phyloP scores from a whole-genome alignment of 2,113 vertebrate genomes.

The Physeter macrocephalus region DNA sequence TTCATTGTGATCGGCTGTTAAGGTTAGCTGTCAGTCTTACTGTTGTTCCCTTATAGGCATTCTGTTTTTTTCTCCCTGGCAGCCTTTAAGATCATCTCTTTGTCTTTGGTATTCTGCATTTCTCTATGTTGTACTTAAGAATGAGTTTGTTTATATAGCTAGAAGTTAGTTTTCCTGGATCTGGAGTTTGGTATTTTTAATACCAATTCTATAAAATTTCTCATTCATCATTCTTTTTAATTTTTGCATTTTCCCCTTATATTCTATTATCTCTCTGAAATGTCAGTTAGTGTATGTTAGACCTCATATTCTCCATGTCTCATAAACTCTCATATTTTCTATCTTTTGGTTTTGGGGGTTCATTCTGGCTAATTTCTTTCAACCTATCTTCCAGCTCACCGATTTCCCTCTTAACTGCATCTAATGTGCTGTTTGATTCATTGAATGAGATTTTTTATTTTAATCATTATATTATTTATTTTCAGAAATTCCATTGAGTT shows the following conservation, averaged over 20 bases:
- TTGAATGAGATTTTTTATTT: neutral
- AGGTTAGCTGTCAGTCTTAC: neutral
- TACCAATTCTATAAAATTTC: neutral
- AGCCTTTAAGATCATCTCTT: neutral
- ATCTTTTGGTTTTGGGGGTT: neutral
- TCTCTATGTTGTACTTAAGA: neutral
- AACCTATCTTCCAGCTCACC: neutral
- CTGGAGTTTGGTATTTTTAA: neutral
- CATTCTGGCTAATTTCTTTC: neutral
- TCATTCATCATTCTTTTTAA: neutral
- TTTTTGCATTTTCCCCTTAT: neutral
- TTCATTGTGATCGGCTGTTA: neutral
- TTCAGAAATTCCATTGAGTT: neutral
- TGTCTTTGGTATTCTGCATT: neutral
- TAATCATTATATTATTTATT: neutral
- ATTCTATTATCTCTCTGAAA: neutral
- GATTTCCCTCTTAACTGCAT: neutral
- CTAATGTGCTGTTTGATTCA: neutral
- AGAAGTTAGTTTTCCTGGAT: neutral
- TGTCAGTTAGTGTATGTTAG: neutral
- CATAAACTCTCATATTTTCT: neutral
- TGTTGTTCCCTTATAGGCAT: neutral
- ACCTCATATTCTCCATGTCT: neutral
- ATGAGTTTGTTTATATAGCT: neutral
- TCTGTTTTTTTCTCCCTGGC: neutral